Evolutionary conservation across 1,140 invertebrate genomes (phyloP), one percentile per base, ranked within the genome.

Genomic region (Hylaeus volcanicus): DNA sequence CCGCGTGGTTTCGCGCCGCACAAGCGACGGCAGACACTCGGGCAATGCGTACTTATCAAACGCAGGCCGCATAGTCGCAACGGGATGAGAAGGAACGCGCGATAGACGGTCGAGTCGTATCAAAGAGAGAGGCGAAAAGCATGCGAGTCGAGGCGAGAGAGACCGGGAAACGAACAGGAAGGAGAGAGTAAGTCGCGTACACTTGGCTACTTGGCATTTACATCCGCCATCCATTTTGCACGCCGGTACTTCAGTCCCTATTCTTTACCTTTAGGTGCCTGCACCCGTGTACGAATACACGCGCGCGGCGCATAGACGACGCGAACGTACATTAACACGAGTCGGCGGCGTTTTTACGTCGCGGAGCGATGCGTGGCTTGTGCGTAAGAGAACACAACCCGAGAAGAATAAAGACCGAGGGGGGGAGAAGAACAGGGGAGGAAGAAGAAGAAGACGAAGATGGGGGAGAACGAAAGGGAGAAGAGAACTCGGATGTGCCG

Each of bases 191-290:
- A 76, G 58, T n/a, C 56, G 76, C 74, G 74, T 73, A 74, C 70
- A 86, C 88, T 89, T 88, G 88, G 86, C 88, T 89, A 89, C 82
- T 89, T 89, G 88, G 82, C 88, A 89, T 89, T 89, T 89, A 89
- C 87, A 89, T 89, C 87, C 88, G 84, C 83, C 88, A 89, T 89
- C 87, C 88, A 89, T 89, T 89, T 89, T 88, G 84, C 83, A 81
- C 85, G 75, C 75, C 76, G 81, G 77, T 82, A 85, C 87, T 88
- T 84, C 74, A 84, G 39, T 64, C 65, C 82, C 73, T 85, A 86
- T 89, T 85, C 84, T 88, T 82, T 81, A 71, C 79, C 84, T 83
- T 86, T 79, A 88, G 88, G 77, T 88, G 83, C 75, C 80, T 78
- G 81, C 85, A 72, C 68, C 64, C 82, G 60, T 82, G 79, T 80